Conservation (phyloP, 2,888 invertebrate species). For the Mesorhabditis belari region DNA sequence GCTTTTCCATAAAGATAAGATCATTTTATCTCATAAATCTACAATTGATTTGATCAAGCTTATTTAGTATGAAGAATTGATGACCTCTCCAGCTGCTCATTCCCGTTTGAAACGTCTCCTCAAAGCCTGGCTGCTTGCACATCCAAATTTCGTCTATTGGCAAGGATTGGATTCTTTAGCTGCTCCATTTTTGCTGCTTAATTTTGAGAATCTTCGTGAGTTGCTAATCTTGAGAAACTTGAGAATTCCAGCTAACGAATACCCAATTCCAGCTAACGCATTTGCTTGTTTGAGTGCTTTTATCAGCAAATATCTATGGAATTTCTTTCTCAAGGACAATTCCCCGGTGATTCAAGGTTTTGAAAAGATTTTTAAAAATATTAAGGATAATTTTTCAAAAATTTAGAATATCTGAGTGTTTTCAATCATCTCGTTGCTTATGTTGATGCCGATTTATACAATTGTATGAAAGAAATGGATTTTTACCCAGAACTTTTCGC, state of each 20-base stretch:
- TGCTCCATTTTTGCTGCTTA: constrained; percentile 89
- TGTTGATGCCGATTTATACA: constrained; percentile 83
- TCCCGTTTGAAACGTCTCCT: constrained; percentile 80
- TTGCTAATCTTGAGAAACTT: not conserved
- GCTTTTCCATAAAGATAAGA: not conserved
- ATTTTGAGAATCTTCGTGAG: constrained; percentile 89
- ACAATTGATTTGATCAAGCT: not conserved
- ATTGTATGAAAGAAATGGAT: constrained; percentile 81
- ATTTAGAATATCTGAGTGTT: constrained; percentile 80
- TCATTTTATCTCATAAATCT: not conserved
- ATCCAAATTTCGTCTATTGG: constrained; percentile 96
- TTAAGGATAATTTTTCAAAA: not conserved
- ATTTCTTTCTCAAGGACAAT: constrained; percentile 94
- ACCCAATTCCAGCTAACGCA: constrained; percentile 69
- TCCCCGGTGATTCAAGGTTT: constrained; percentile 79
- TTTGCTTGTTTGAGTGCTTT: constrained; percentile 89
- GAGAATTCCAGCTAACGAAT: too few relatives aligned
- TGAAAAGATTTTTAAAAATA: not conserved
- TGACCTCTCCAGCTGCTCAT: constrained; percentile 88
- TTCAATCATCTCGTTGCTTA: constrained; percentile 92
- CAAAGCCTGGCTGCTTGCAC: constrained; percentile 71
- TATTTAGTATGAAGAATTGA: constrained; percentile 82
- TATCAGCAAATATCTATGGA: constrained; percentile 88
- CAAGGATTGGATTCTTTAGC: constrained; percentile 95
- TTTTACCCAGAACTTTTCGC: constrained; percentile 94